Base-by-base conservation (phyloP, 2,888 invertebrate species). In the Papilio elwesi region DNA sequence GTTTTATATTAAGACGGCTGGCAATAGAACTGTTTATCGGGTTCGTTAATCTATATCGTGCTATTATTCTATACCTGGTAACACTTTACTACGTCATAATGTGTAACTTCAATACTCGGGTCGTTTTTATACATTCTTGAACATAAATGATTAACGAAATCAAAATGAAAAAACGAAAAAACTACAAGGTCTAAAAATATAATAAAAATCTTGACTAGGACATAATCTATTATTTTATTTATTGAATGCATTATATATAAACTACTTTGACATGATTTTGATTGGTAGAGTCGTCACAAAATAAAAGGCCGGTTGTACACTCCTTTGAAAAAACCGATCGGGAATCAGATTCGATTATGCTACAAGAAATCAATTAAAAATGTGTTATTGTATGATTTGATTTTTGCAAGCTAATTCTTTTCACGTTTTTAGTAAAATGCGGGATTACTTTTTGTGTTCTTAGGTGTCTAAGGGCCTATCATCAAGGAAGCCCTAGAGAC, bases 21-120 rank as follows among this genome's bases (percentile, higher is more conserved):
- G 70, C 64, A 65, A 70, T 26, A 51, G 16, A 43, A 16, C 38
- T 38, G 9, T 67, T 43, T 26, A 13, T 64, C 1, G 48, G 16
- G 38, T 53, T n/a, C n/a, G 9, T 51, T 68, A 55, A 15, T 67
- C 67, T 67, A n/a, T 67, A 55, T 62, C 15, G 43, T 55, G 38
- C 9, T 52, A 16, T 38, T 52, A 6, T 7, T 7, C 53, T 68
- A 16, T 68, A 48, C 47, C 11, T 16, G n/a, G 67, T 38, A 11
- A n/a, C 15, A 53, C 43, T 26, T 2, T 26, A 26, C 26, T 53
- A 66, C 55, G 48, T 36, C 26, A 68, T 11, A 16, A 43, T 55
- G 43, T 43, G n/a, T 6, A 43, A 47, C 47, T 47, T 8, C 13
- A 13, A 57, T 16, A 10, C 26, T 26, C 26, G 4, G 26, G 26